A percentile compares a stretch with the other conserved stretches of the same genome.
phyloP scores from a whole-genome alignment of 2,113 vertebrate genomes.

The Seriola aureovittata region DNA sequence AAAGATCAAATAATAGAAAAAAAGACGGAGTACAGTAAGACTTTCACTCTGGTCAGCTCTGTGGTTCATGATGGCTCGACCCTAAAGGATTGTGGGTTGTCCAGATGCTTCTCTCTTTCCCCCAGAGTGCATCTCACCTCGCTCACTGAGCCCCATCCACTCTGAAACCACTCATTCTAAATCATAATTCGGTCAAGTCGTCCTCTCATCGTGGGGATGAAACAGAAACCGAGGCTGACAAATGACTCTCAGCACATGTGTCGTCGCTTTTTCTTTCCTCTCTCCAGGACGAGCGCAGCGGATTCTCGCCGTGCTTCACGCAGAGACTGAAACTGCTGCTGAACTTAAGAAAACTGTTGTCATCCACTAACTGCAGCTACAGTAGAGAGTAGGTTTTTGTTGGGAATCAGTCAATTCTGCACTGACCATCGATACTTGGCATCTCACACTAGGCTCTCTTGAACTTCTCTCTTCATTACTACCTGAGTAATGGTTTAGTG shows the following conservation, averaged over 20 bases:
- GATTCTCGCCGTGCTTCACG: slow-evolving; percentile 23
- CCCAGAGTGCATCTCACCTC: slow-evolving; percentile 62
- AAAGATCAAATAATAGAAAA: slow-evolving; percentile 22
- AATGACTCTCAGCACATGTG: slow-evolving; percentile 28
- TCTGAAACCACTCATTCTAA: slow-evolving; percentile 68
- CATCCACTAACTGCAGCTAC: slow-evolving; percentile 58
- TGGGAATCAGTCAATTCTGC: slow-evolving; percentile 8
- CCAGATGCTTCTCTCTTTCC: slow-evolving; percentile 40
- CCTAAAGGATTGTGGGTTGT: slow-evolving; percentile 23
- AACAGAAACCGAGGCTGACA: slow-evolving; percentile 7
- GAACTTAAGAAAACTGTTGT: slow-evolving; percentile 23
- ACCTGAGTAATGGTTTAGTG: slow-evolving; percentile 54
- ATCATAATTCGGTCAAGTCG: slow-evolving; percentile 35
- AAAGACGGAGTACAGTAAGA: not conserved
- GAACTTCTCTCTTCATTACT: slow-evolving; percentile 39
- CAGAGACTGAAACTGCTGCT: slow-evolving; percentile 25
- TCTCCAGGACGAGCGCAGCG: not conserved
- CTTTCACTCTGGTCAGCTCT: slow-evolving; percentile 13
- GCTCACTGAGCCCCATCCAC: slow-evolving; percentile 52
- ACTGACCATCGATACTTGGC: slow-evolving; percentile 17
- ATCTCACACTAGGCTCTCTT: slow-evolving; percentile 47
- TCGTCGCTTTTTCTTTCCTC: not conserved
- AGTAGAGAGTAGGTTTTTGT: slow-evolving; percentile 42
- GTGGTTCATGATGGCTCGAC: not conserved
- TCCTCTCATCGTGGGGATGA: not conserved